These are phyloP conservation scores for Bolborhynchus lineola DNA, from an alignment of 2,113 vertebrate genomes.

Conservation along the genomic window DNA sequence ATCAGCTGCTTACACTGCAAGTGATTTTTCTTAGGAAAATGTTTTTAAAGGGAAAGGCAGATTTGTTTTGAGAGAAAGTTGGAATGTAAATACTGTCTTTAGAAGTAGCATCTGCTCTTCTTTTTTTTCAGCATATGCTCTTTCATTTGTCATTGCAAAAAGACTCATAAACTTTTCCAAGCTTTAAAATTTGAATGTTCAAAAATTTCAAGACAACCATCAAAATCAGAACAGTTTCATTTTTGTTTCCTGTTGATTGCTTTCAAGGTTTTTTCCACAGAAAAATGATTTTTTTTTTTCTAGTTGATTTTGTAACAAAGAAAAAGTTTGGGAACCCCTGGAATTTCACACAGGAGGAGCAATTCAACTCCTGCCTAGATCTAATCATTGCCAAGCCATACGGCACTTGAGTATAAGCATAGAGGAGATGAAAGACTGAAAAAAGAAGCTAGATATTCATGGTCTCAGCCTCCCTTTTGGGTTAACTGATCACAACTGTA, in stretches of 20 bases:
- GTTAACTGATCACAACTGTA: not conserved
- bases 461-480: not conserved
- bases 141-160: not conserved
- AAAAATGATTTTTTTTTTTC: not conserved
- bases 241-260: not conserved
- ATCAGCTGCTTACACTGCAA: not conserved
- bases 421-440: not conserved
- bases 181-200: not conserved
- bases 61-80: slow-evolving; percentile 18
- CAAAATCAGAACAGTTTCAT: not conserved
- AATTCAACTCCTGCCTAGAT: not conserved
- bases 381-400: not conserved
- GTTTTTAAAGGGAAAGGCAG: not conserved
- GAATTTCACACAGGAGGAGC: not conserved
- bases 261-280: not conserved
- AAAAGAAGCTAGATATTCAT: not conserved
- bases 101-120: slow-evolving; percentile 4
- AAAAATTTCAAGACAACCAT: not conserved
- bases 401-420: not conserved
- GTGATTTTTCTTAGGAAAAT: not conserved
- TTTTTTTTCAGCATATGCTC: not conserved
- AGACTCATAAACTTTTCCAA: not conserved
- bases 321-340: not conserved
- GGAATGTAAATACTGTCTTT: not conserved
- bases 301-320: not conserved